Conservation (phyloP, 2,113 vertebrate genomes). For the Eurystomus gularis region DNA sequence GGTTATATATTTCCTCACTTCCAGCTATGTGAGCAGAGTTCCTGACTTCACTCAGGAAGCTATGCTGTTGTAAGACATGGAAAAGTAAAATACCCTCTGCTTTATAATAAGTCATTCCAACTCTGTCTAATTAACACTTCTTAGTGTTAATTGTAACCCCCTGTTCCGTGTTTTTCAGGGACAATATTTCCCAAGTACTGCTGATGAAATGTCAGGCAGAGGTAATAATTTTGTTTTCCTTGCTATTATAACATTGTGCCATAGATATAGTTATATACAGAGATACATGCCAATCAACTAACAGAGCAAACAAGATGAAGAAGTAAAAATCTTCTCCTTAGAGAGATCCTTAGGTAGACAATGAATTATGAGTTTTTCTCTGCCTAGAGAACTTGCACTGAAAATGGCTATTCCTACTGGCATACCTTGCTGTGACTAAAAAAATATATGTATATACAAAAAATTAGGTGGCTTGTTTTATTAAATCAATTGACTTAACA, state of each 20-base stretch:
- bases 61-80: conserved; percentile 33
- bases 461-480: neutral
- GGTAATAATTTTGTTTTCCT: conserved; percentile 65
- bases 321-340: conserved; percentile 34
- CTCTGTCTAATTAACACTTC: conserved; percentile 72
- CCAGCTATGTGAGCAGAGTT: neutral
- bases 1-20: conserved; percentile 20
- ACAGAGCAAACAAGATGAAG: conserved; percentile 55
- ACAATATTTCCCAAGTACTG: conserved; percentile 60
- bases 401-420: conserved; percentile 1
- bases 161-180: conserved; percentile 58
- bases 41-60: conserved; percentile 39
- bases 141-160: conserved; percentile 71
- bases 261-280: conserved; percentile 67
- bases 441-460: neutral
- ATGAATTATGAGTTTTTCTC: conserved; percentile 37
- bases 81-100: conserved; percentile 47
- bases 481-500: neutral
- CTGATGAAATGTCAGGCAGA: conserved; percentile 65
- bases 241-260: conserved; percentile 69
- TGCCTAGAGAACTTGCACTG: neutral
- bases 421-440: neutral
- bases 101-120: conserved; percentile 52
- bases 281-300: conserved; percentile 60
- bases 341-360: conserved; percentile 43